Conservation (phyloP, 1,140 invertebrate genomes). For the Lucilia cuprina region DNA sequence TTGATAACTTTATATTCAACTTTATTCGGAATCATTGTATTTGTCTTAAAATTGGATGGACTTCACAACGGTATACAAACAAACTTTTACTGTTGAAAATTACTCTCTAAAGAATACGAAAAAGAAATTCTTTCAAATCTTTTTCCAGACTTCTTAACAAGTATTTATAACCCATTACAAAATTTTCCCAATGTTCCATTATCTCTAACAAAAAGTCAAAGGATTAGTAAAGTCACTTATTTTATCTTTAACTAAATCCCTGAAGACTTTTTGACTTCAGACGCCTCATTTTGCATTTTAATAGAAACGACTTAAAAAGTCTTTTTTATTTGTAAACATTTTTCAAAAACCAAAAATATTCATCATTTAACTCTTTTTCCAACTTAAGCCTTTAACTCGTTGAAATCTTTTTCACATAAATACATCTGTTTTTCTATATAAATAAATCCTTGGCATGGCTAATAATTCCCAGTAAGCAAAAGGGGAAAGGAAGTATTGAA, state of each 20-base stretch:
- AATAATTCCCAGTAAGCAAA: not conserved
- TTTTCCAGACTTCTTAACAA: too few relatives aligned
- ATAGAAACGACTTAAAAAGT: not conserved
- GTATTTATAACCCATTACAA: too few relatives aligned
- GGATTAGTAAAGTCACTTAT: not conserved
- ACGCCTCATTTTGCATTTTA: not conserved
- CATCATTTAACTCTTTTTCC: not conserved
- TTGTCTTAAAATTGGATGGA: too few relatives aligned
- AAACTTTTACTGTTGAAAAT: too few relatives aligned
- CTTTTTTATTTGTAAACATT: constrained; percentile 28
- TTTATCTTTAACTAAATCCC: not conserved
- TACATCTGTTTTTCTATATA: not conserved
- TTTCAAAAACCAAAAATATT: not conserved
- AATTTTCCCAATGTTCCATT: too few relatives aligned
- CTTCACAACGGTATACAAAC: too few relatives aligned
- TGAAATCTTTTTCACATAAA: not conserved
- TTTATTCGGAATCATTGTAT: too few relatives aligned
- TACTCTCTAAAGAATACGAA: too few relatives aligned
- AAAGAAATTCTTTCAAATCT: too few relatives aligned
- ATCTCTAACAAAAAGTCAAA: too few relatives aligned
- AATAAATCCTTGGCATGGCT: constrained; percentile 10
- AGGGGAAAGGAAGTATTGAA: not conserved
- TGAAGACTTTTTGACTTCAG: constrained; percentile 24
- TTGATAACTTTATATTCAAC: too few relatives aligned
- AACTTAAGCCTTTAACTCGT: too few relatives aligned